Percentiles rank a stretch among this genome's conserved stretches.
Evolutionary conservation across 2,113 vertebrate genomes (phyloP).

Genomic region (Zootoca vivipara): DNA sequence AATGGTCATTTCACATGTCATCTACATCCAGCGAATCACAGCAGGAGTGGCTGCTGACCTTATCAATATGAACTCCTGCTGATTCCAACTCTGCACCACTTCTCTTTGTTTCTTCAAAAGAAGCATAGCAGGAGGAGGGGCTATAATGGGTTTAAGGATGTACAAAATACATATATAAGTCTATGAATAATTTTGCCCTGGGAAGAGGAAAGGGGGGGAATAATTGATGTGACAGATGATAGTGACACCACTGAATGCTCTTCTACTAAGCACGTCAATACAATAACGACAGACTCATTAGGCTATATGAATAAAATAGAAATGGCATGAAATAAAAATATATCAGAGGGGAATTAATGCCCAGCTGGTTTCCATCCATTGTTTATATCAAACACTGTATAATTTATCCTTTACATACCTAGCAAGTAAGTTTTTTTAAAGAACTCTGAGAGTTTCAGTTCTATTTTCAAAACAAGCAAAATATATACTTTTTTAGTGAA

Average conservation of each 20-base stretch:
- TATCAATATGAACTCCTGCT: conserved; percentile 61
- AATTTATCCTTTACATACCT: conserved; percentile 21
- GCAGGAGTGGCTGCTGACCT: conserved; percentile 69
- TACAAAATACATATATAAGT: conserved; percentile 56
- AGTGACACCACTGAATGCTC: conserved; percentile 65
- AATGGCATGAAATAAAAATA: conserved; percentile 38
- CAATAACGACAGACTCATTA: conserved; percentile 47
- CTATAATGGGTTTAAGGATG: conserved; percentile 23
- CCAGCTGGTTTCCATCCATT: conserved; percentile 51
- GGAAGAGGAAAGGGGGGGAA: conserved; percentile 52
- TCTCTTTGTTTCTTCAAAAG: conserved; percentile 42
- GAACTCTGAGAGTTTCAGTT: conserved; percentile 38
- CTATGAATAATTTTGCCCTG: conserved; percentile 60
- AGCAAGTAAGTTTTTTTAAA: conserved; percentile 11
- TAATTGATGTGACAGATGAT: conserved; percentile 62
- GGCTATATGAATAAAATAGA: conserved; percentile 46
- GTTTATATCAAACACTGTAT: conserved; percentile 17
- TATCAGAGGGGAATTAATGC: conserved; percentile 36
- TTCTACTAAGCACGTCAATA: conserved; percentile 63
- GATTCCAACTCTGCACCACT: conserved; percentile 65
- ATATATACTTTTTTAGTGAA: not conserved
- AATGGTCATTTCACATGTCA: conserved; percentile 62
- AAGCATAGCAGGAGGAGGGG: conserved; percentile 39
- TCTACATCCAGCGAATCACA: conserved; percentile 63
- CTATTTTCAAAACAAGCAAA: conserved; percentile 38